These are phyloP conservation scores for Cryptophagus acutangulus DNA, from an alignment of 2,888 invertebrate species.

Conservation along the genomic window DNA sequence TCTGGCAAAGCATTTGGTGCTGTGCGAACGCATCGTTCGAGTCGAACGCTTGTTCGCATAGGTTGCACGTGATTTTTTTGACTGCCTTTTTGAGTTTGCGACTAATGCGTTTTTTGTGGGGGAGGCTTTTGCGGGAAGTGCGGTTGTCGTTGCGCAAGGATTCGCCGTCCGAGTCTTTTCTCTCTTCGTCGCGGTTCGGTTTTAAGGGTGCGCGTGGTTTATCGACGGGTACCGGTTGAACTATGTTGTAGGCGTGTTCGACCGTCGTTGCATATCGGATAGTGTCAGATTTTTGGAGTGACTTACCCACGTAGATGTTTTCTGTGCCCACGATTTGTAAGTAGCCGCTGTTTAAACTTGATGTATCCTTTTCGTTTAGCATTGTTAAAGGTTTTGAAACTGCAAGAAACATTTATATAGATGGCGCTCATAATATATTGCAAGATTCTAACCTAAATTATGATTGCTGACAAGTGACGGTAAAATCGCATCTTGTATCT, in stretches of 20 bases:
- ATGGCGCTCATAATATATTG: too few species aligned
- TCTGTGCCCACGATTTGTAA: conserved; percentile 43
- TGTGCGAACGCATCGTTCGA: conserved; percentile 47
- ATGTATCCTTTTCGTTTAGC: neutral
- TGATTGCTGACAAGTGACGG: too few species aligned
- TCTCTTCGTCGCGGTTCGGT: conserved; percentile 38
- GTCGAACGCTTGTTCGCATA: conserved; percentile 49
- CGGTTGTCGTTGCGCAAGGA: conserved; percentile 39
- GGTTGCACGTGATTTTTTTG: conserved; percentile 46
- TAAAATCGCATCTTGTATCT: conserved; percentile 38
- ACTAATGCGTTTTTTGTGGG: conserved; percentile 83
- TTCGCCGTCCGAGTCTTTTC: conserved; percentile 42
- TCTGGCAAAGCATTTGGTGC: conserved; percentile 50
- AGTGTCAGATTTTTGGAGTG: neutral
- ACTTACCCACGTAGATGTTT: conserved; percentile 38
- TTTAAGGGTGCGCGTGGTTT: conserved; percentile 19
- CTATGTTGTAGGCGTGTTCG: conserved; percentile 5
- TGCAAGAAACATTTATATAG: neutral
- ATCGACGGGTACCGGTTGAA: too few species aligned
- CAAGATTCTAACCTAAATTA: too few species aligned
- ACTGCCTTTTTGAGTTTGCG: conserved; percentile 63
- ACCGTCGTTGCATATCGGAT: neutral
- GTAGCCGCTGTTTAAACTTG: conserved; percentile 34
- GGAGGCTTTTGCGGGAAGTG: conserved; percentile 61
- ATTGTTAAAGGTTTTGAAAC: neutral